phyloP scores from a whole-genome alignment of 2,888 invertebrate species.

The Mesorhabditis belari region DNA sequence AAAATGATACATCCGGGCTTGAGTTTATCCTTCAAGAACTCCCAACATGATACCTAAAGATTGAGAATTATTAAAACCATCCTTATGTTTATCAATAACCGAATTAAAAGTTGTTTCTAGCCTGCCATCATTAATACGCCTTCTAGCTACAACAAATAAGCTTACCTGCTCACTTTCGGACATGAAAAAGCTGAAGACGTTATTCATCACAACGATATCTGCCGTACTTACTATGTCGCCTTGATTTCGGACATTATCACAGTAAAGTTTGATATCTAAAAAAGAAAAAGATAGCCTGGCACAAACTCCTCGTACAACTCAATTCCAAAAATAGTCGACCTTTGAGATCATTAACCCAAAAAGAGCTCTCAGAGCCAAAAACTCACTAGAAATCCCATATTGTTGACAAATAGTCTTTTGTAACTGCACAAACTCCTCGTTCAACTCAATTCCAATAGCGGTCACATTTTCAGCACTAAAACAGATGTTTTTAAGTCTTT shows the following conservation, averaged over 20 bases:
- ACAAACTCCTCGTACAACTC: no score
- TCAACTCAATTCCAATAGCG: neutral
- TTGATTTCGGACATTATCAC: conserved; percentile 62
- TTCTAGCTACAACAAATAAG: neutral
- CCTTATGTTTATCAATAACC: no score
- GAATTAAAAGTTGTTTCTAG: neutral
- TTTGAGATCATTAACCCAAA: no score
- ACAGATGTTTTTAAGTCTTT: no score
- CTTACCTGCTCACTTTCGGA: conserved; percentile 60
- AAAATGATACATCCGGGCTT: conserved; percentile 25
- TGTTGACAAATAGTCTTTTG: no score
- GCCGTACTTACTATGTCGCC: conserved; percentile 61
- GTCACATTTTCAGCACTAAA: no score
- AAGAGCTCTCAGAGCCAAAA: no score
- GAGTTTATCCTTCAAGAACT: conserved; percentile 22
- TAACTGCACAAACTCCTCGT: neutral
- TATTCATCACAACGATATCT: conserved; percentile 65
- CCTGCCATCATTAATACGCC: neutral
- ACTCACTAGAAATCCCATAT: neutral
- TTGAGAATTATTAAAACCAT: no score
- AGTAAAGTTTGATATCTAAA: conserved; percentile 49
- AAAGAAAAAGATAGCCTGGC: conserved; percentile 5
- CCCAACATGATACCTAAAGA: conserved; percentile 29
- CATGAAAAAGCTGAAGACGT: conserved; percentile 68
- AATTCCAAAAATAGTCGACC: no score